Evolutionary conservation across 2,888 invertebrate genomes (phyloP).

Genomic region (Notodonta dromedarius): DNA sequence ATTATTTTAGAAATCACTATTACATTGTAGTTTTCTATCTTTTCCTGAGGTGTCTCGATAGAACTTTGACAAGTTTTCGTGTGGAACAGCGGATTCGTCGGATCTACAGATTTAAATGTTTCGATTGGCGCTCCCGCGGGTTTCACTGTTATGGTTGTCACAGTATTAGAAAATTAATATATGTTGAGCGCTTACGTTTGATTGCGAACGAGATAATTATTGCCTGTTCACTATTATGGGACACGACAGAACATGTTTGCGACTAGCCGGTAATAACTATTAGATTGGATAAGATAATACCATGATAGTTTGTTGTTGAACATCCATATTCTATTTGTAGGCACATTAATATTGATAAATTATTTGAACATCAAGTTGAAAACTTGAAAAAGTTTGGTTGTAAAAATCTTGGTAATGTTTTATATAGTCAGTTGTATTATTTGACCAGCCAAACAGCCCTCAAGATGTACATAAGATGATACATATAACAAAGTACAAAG

Average conservation of each 20-base stretch:
- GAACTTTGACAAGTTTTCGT: too few species aligned
- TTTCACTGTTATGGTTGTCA: slow-evolving; percentile 5
- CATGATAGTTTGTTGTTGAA: not conserved
- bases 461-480: too few species aligned
- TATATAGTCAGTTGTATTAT: too few species aligned
- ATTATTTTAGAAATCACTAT: too few species aligned
- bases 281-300: not conserved
- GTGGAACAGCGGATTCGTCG: too few species aligned
- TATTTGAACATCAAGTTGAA: not conserved
- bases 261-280: not conserved
- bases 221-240: slow-evolving; percentile 6
- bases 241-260: not conserved
- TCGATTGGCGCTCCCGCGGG: slow-evolving; percentile 20
- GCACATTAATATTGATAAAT: not conserved
- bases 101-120: slow-evolving; percentile 6
- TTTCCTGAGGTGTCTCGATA: not conserved
- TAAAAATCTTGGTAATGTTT: too few species aligned
- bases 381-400: too few species aligned
- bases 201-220: slow-evolving; percentile 6
- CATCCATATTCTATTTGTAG: not conserved
- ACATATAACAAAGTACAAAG: too few species aligned
- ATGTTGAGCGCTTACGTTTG: slow-evolving; percentile 1
- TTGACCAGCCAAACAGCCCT: too few species aligned
- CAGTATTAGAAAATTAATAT: slow-evolving; percentile 7
- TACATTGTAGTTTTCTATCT: too few species aligned